Conservation (phyloP, 1,140 invertebrate genomes). For the Littorina saxatilis region DNA sequence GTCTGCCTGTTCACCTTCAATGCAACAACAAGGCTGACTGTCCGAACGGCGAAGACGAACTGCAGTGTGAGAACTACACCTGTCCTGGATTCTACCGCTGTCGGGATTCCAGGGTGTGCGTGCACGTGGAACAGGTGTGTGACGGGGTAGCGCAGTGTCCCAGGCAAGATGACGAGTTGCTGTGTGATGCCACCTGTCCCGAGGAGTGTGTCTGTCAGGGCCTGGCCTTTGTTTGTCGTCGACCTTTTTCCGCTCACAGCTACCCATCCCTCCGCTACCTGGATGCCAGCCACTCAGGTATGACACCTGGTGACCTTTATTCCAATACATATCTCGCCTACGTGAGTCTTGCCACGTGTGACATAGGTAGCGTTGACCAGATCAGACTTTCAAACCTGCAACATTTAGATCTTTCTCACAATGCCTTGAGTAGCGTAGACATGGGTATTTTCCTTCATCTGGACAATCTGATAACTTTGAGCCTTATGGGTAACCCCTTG, state of each 20-base stretch:
- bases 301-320: background rate
- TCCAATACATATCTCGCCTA: background rate
- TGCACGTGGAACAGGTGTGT: too few relatives aligned
- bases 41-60: background rate
- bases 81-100: too few relatives aligned
- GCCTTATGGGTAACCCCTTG: background rate
- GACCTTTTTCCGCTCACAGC: background rate
- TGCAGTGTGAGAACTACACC: background rate
- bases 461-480: background rate
- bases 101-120: background rate
- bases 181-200: conserved; percentile 25
- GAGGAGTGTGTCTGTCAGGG: conserved; percentile 12
- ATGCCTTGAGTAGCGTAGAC: background rate
- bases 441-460: background rate
- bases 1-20: background rate
- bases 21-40: background rate
- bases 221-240: conserved; percentile 11
- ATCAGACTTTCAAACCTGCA: background rate
- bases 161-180: conserved; percentile 5
- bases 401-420: background rate
- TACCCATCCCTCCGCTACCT: background rate
- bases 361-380: background rate
- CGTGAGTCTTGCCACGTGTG: background rate
- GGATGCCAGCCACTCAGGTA: background rate
- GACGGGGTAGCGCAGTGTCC: too few relatives aligned